Evolutionary conservation across 2,888 invertebrate species (phyloP).

Genomic region (Microchrysa polita): DNA sequence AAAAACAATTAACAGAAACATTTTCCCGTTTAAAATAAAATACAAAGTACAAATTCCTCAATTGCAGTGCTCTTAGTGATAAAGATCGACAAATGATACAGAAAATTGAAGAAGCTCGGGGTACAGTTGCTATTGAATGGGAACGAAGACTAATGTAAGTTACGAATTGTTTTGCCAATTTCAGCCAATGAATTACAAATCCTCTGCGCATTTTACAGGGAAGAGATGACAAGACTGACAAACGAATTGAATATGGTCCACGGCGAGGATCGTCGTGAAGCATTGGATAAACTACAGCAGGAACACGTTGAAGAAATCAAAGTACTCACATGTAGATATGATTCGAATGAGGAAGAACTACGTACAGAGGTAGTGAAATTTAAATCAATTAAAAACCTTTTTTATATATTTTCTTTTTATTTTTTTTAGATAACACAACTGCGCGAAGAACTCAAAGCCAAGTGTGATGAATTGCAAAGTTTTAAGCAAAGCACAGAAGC

Average conservation of each 20-base stretch:
- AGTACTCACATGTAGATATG: constrained; percentile 68
- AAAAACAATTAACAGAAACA: no score
- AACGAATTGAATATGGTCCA: constrained; percentile 71
- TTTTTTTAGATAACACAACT: constrained; percentile 71
- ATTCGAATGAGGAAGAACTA: constrained; percentile 68
- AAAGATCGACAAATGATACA: constrained; percentile 65
- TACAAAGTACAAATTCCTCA: constrained; percentile 7
- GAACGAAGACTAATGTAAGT: constrained; percentile 68
- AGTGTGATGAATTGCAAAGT: constrained; percentile 72
- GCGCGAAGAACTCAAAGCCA: constrained; percentile 72
- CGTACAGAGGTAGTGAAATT: constrained; percentile 68
- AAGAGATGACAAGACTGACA: constrained; percentile 72
- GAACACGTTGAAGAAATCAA: constrained; percentile 70
- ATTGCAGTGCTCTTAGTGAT: constrained; percentile 62
- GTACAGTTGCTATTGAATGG: constrained; percentile 71
- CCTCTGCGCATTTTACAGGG: constrained; percentile 57
- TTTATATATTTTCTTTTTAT: constrained; percentile 15
- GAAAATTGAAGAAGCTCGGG: constrained; percentile 66
- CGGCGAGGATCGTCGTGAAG: constrained; percentile 69
- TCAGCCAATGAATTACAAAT: not conserved
- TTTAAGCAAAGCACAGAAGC: constrained; percentile 74
- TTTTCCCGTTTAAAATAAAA: not conserved
- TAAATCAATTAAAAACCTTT: constrained; percentile 8
- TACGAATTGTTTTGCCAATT: not conserved
- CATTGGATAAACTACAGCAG: constrained; percentile 67